These are phyloP conservation scores for Caenorhabditis elegans DNA, from an alignment of 1,140 invertebrate genomes.

Conservation along the genomic window DNA sequence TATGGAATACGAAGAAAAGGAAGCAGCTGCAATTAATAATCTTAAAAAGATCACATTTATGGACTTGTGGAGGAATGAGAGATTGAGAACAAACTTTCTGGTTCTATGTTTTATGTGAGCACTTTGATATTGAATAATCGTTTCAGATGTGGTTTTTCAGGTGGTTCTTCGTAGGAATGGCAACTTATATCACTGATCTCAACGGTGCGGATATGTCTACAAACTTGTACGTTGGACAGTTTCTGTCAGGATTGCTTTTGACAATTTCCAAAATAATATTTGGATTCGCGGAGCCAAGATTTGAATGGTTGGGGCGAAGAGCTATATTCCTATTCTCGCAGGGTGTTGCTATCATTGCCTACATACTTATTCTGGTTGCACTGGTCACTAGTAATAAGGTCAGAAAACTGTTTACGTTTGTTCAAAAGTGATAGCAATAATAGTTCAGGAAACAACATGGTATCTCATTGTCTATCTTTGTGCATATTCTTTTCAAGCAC, in stretches of 20 bases:
- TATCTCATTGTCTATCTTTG: constrained; percentile 14
- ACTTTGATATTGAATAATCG: background rate
- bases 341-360: background rate
- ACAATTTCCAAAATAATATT: background rate
- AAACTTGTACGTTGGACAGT: constrained; percentile 28
- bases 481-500: background rate
- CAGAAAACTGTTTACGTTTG: background rate
- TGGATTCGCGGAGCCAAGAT: constrained; percentile 19
- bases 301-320: constrained; percentile 22
- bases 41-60: constrained; percentile 12
- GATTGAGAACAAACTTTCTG: constrained; percentile 11
- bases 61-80: background rate
- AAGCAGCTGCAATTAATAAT: background rate
- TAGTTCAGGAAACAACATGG: background rate
- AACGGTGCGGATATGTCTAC: constrained; percentile 30
- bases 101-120: constrained; percentile 15
- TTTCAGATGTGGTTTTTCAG: background rate
- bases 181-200: constrained; percentile 11
- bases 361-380: background rate
- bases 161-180: constrained; percentile 26
- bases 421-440: background rate
- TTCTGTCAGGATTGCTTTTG: background rate
- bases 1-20: background rate
- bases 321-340: background rate
- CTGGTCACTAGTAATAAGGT: background rate